These are phyloP conservation scores for Osedax fenrisi DNA, from an alignment of 2,888 invertebrate genomes.

Conservation along the genomic window DNA sequence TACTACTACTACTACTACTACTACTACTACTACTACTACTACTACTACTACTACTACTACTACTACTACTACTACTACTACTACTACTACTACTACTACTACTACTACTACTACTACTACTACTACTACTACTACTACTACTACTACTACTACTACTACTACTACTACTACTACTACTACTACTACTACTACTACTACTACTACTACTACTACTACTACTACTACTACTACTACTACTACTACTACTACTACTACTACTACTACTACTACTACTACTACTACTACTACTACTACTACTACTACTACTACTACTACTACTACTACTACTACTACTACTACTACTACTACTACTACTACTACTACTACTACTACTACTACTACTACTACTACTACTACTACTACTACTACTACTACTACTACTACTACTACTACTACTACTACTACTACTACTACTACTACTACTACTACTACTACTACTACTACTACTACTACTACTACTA, in stretches of 20 bases:
- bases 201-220: background rate
- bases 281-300: background rate
- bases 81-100: background rate
- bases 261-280: background rate
- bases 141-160: background rate
- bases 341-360: background rate
- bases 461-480: background rate
- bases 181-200: background rate
- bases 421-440: too few species aligned
- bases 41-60: background rate
- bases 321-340: background rate
- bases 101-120: background rate
- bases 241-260: background rate
- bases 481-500: background rate
- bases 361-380: background rate
- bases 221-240: background rate
- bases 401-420: background rate
- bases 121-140: background rate
- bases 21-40: slow-evolving; percentile 2
- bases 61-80: background rate
- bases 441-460: too few species aligned
- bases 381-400: background rate
- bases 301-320: background rate
- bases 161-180: too few species aligned
- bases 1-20: background rate